Evolutionary conservation across 2,888 invertebrate genomes (phyloP), one percentile per base, ranked within the genome.

Genomic region (Escarpia spicata): DNA sequence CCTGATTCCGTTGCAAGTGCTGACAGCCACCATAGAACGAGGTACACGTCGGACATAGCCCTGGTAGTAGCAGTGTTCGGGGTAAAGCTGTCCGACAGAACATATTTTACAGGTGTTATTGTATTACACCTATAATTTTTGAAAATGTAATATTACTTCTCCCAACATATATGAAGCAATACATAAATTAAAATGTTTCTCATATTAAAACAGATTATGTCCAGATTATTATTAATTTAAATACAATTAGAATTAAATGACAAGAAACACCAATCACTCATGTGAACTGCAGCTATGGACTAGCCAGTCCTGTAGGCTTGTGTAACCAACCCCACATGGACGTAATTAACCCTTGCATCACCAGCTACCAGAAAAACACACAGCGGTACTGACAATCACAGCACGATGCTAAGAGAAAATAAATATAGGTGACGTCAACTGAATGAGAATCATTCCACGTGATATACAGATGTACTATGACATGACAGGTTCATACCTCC

Each of bases 1-100:
- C 97, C 97, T 98, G 95, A 99, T 98, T 92, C 99, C 99, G 97
- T 99, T 98, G 97, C 99, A 99, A 92, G 99, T 99, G 97, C 99
- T 98, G 97, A 99, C 98, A 95, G 99, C 99, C 44, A 99, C 99
- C 94, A 98, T 98, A 43, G 99, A 99, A 94, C 98, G 99, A 10
- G 99, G 98, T 97, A 99, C 98, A 97, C 99, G 99, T 97, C 98
- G 99, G 93, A 99, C 99, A 3, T 98, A 98, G 93, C 99, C 99
- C 97, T 99, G 99, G 97, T 99, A 99, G 97, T 99, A 99, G 97
- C 99, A 99, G 97, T 99, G 99, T 97, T 99, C 99, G 26, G 75
- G 75, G 75, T 75, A 75, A 19, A 75, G 26, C 75, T 75, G 75
- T 3, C 75, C 75, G 26, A 75, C 75, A 75, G 75, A 75, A 75